These are phyloP conservation scores for Chelonoidis abingdonii DNA, from an alignment of 2,113 vertebrate genomes.

Conservation along the genomic window DNA sequence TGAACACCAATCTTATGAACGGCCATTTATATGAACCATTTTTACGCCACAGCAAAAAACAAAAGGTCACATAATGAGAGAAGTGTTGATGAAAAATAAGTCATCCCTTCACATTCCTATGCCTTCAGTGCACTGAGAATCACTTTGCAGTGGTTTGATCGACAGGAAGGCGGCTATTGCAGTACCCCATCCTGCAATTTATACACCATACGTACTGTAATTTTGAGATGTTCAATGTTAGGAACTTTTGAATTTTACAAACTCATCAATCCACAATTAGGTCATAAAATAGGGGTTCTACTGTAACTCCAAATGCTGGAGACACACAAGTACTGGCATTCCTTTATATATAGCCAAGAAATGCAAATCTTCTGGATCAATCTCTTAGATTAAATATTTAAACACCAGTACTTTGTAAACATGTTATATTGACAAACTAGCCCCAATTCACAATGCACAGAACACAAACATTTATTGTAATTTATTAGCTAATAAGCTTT, in stretches of 20 bases:
- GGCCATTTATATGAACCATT: neutral
- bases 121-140: neutral
- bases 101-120: neutral
- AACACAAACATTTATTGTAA: neutral
- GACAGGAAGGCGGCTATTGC: neutral
- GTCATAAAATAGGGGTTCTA: neutral
- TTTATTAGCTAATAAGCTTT: neutral
- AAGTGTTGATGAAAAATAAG: neutral
- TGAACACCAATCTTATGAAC: neutral
- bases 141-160: neutral
- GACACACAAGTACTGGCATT: neutral
- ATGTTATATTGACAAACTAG: neutral
- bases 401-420: neutral
- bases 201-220: neutral
- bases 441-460: neutral
- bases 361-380: neutral
- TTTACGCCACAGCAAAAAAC: neutral
- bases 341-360: neutral
- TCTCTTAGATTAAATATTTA: neutral
- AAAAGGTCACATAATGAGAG: neutral
- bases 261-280: neutral
- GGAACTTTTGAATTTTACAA: neutral
- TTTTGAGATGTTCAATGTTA: neutral
- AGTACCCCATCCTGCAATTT: neutral
- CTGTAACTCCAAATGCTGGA: neutral